A percentile compares a stretch with the other conserved stretches of the same genome.
These are phyloP conservation scores for Epizoanthus illoricatus DNA, from an alignment of 92 coral and sea anemone species.

Conservation along the genomic window DNA sequence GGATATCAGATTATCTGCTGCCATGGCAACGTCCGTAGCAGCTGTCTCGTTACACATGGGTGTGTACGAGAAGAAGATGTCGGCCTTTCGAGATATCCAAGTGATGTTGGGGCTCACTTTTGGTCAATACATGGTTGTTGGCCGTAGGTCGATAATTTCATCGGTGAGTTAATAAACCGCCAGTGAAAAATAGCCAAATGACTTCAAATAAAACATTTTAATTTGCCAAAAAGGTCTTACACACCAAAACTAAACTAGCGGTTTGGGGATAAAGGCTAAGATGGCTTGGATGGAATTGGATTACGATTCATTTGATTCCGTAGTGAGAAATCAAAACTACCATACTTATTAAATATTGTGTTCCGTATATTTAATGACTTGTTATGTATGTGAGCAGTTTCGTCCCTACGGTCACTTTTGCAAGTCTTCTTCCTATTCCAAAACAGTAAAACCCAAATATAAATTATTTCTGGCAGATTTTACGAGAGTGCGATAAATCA, in stretches of 20 bases:
- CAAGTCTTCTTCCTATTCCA: no score
- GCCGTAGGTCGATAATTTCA: slow-evolving; percentile 12
- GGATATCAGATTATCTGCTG: slow-evolving; percentile 74
- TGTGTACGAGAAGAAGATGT: slow-evolving; percentile 39
- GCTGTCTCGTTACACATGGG: slow-evolving; percentile 78
- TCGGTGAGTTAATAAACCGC: slow-evolving; percentile 42
- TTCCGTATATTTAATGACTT: no score
- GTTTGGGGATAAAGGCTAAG: no score
- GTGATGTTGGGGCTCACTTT: slow-evolving; percentile 75
- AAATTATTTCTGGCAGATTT: background rate
- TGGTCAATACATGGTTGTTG: slow-evolving; percentile 60
- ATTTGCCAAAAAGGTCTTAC: background rate
- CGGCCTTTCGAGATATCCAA: slow-evolving; percentile 65
- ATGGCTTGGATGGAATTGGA: no score
- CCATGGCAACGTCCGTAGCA: slow-evolving; percentile 94
- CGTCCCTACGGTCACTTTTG: no score
- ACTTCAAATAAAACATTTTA: background rate
- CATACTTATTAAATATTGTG: no score
- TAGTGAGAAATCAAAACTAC: no score
- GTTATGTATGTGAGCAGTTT: no score
- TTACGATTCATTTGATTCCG: no score
- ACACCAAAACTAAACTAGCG: no score
- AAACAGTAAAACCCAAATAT: no score
- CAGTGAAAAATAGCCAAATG: no score
- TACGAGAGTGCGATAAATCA: background rate